These are phyloP conservation scores for Aleiodes leptofemur DNA, from an alignment of 2,888 invertebrate genomes.

Conservation along the genomic window DNA sequence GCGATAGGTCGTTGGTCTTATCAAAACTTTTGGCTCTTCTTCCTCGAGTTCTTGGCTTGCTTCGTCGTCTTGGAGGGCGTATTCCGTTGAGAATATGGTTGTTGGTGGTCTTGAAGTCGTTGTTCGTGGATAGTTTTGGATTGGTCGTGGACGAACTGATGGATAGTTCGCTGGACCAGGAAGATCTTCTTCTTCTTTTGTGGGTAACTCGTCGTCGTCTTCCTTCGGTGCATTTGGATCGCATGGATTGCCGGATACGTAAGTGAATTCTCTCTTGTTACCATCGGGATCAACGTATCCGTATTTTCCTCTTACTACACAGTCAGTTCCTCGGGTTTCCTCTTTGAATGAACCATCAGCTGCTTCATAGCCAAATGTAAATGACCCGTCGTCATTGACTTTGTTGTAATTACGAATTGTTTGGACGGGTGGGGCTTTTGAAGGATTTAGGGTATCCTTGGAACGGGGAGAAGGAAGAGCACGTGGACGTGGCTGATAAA, in stretches of 20 bases:
- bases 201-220: constrained; percentile 76
- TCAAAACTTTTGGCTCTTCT: constrained; percentile 78
- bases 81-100: constrained; percentile 84
- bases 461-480: constrained; percentile 74
- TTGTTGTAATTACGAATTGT: constrained; percentile 90
- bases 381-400: constrained; percentile 88
- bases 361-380: constrained; percentile 87
- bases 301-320: constrained; percentile 91
- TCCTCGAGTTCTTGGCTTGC: constrained; percentile 80
- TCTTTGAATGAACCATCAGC: constrained; percentile 92
- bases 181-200: constrained; percentile 78
- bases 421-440: constrained; percentile 86
- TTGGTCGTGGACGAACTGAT: constrained; percentile 76
- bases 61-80: constrained; percentile 75
- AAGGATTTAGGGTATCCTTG: constrained; percentile 77
- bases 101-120: constrained; percentile 78
- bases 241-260: constrained; percentile 90
- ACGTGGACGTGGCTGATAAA: constrained; percentile 70
- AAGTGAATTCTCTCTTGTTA: constrained; percentile 90
- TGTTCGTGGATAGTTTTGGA: constrained; percentile 74
- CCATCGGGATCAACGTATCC: constrained; percentile 92
- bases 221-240: constrained; percentile 87
- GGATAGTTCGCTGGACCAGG: constrained; percentile 81
- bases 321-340: constrained; percentile 90
- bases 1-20: constrained; percentile 73